These are phyloP conservation scores for Tiaroga cobitis DNA, from an alignment of 2,797 vertebrate species.

Conservation along the genomic window DNA sequence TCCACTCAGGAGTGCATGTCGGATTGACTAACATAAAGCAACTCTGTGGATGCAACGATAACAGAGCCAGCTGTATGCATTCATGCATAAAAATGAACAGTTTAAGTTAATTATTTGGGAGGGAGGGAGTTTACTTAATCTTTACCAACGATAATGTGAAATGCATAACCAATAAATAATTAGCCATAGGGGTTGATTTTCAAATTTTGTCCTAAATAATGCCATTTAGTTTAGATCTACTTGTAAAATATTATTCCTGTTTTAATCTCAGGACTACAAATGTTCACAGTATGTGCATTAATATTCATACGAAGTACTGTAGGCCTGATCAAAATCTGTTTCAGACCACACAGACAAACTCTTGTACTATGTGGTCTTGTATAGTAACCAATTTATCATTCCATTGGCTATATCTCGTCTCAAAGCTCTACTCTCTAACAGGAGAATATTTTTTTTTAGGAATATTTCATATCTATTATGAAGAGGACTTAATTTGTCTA, in stretches of 20 bases:
- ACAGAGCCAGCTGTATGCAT: slow-evolving; percentile 26
- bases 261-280: not conserved
- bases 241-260: not conserved
- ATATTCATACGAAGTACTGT: not conserved
- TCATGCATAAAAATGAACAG: slow-evolving; percentile 11
- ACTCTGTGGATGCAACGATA: not conserved
- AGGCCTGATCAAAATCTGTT: not conserved
- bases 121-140: slow-evolving; percentile 26
- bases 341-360: not conserved
- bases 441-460: not conserved
- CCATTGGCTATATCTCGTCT: not conserved
- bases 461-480: not conserved
- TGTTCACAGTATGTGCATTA: not conserved
- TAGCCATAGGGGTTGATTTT: not conserved
- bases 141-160: slow-evolving; percentile 9
- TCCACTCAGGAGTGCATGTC: slow-evolving; percentile 2
- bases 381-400: not conserved
- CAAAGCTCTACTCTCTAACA: not conserved
- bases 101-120: slow-evolving; percentile 24
- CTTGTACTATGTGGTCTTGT: not conserved
- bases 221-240: not conserved
- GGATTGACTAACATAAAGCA: not conserved
- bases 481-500: not conserved
- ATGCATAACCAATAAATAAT: slow-evolving; percentile 2
- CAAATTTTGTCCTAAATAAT: not conserved